A percentile compares a stretch with the other conserved stretches of the same genome.
These are phyloP conservation scores for Rhinogobio ventralis DNA, from an alignment of 2,797 vertebrate genomes.

Conservation along the genomic window DNA sequence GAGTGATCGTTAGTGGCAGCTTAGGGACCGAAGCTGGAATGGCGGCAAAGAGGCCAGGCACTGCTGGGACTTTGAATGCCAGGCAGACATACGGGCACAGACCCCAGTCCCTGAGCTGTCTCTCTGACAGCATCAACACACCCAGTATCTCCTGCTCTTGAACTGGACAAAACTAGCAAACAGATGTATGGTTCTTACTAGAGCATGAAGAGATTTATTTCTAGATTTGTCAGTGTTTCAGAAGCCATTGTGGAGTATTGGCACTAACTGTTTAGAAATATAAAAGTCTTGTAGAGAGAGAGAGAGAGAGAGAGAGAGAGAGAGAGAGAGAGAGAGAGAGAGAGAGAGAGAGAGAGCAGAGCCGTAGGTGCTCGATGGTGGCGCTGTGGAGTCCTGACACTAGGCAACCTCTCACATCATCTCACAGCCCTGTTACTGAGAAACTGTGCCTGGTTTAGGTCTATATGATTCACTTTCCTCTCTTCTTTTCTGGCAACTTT, in stretches of 20 bases:
- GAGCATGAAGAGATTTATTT: conserved; percentile 6
- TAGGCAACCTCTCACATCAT: neutral
- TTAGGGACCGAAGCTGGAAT: conserved; percentile 17
- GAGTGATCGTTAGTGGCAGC: conserved; percentile 44
- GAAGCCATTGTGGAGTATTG: neutral
- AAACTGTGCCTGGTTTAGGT: neutral
- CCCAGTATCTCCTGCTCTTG: conserved; percentile 10
- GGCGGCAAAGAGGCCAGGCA: conserved; percentile 34
- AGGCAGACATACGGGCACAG: conserved; percentile 22
- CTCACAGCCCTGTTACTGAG: conserved; percentile 5
- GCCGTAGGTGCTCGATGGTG: neutral
- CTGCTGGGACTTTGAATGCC: conserved; percentile 30
- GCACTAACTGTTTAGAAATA: neutral
- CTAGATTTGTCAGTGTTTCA: conserved; percentile 21
- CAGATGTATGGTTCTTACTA: neutral
- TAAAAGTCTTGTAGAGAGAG: too few relatives aligned
- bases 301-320: neutral
- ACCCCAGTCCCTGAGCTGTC: conserved; percentile 23
- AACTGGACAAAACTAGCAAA: conserved; percentile 21
- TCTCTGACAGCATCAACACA: conserved; percentile 4
- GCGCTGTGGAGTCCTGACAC: neutral
- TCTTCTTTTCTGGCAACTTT: neutral
- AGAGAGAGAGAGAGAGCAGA: neutral
- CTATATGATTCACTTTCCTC: neutral
- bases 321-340: neutral